Evolutionary conservation across 2,888 invertebrate species (phyloP), one percentile per base, ranked within the genome.

Genomic region (Machimus atricapillus): DNA sequence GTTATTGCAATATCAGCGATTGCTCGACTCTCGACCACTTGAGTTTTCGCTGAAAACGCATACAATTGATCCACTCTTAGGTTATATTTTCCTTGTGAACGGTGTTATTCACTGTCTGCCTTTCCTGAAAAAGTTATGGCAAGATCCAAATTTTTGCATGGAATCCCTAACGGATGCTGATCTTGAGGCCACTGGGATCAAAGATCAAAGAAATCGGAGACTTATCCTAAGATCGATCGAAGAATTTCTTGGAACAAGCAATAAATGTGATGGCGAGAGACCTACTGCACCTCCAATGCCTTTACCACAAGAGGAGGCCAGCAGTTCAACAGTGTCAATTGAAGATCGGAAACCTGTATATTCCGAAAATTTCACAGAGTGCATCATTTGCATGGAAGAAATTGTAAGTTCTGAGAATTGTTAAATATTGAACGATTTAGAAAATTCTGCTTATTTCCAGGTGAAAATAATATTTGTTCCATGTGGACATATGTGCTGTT

Each of bases 401-500:
- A 92, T 93, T 93, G 96, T 96, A 93, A 94, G 93, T 91, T 16
- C 19, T 92, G 56, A 2, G 16, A 74, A 73, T 19, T 12, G 4
- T 7, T 23, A 1, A 12, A 66, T 19, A 19, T 56, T 9, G 14
- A 66, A 9, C 4, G 7, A 1, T 8, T 23, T 9, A 2, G 85
- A 85, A 78, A 37, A 86, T 77, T 86, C 86, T 89, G 89, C 88
- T 86, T 94, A 94, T 86, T 52, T 78, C 34, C 93, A 96, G 96
- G 95, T 95, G 89, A 95, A 95, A 91, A 94, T 97, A 85, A 96
- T 97, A 90, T 97, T 97, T 93, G 94, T 97, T 90, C 96, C 97
- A 86, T 97, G 97, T 91, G 97, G 97, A 87, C 97, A 98, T 92
- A 94, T 97, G 91, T 97, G 97, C 91, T 96, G 96, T 91, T 98